Base-by-base conservation (phyloP, 2,797 vertebrate genomes). In the Glossophaga mutica region DNA sequence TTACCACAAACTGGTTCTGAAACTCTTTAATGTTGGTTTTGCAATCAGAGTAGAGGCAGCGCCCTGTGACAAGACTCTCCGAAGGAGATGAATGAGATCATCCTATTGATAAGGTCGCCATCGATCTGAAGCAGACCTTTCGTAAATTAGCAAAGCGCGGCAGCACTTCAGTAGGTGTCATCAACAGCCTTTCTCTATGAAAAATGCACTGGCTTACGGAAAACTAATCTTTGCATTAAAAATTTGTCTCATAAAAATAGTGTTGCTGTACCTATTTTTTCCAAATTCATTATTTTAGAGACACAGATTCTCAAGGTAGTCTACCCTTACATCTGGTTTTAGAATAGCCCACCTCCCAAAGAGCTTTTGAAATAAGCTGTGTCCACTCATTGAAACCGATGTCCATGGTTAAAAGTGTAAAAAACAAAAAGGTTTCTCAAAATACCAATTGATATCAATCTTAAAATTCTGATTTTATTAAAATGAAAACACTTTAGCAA, bases 61-160 rank as follows among this genome's bases (percentile, higher is more conserved):
- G 96, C 77, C 52, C 50, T 0, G 71, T 50, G 87, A 98, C 98
- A 98, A 97, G 98, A 98, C 98, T 98, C 93, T 96, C 97, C 90
- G n/a, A 96, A 98, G 97, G 98, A 99, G 99, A 99, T 98, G 98
- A 99, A 99, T 99, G 99, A 98, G 98, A 98, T 98, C 97, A 97
- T 97, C 97, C 98, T 98, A 99, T 98, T 99, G 99, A 99, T 99
- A 99, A 99, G 99, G 99, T 99, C 98, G 85, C 98, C 98, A 99
- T 99, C 98, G 98, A 99, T 99, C 99, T 99, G 98, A 98, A 97
- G 98, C 96, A 99, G 98, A 98, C 98, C 98, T 99, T 99, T 95
- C 98, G 98, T 97, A 99, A 99, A 99, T 99, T 98, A 99, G 98
- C 96, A 98, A 99, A 99, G 99, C 98, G 98, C 98, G 98, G 98